Evolutionary conservation across 2,797 vertebrate genomes (phyloP).

Genomic region (Odontamblyopus lacepedii): DNA sequence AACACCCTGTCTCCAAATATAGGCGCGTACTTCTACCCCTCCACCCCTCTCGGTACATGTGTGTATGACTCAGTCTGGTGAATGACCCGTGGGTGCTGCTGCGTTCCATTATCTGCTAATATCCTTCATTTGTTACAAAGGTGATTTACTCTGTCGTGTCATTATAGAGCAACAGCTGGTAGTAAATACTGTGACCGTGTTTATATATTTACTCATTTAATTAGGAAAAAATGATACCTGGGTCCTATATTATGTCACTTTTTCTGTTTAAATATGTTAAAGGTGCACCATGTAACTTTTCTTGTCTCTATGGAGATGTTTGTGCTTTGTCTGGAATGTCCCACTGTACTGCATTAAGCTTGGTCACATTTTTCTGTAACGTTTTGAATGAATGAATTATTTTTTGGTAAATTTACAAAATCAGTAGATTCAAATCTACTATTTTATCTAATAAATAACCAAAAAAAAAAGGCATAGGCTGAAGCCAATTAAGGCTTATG

Average conservation of each 20-base stretch:
- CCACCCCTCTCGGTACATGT: conserved; percentile 23
- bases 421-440: too few relatives aligned
- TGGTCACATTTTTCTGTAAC: too few relatives aligned
- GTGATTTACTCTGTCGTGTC: conserved; percentile 42
- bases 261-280: background rate
- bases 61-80: conserved; percentile 34
- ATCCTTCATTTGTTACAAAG: conserved; percentile 48
- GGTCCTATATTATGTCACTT: background rate
- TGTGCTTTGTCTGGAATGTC: too few relatives aligned
- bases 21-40: conserved; percentile 11
- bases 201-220: conserved; percentile 15
- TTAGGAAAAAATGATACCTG: background rate
- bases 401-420: too few relatives aligned
- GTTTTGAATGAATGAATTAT: too few relatives aligned
- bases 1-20: conserved; percentile 28
- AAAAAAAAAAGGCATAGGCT: too few relatives aligned
- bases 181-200: conserved; percentile 18
- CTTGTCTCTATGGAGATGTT: too few relatives aligned
- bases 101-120: conserved; percentile 45
- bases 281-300: too few relatives aligned
- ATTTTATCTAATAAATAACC: too few relatives aligned
- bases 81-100: conserved; percentile 24
- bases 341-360: background rate
- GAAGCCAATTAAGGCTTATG: too few relatives aligned
- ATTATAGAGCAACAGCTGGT: conserved; percentile 46